Percentiles rank a stretch among this genome's conserved stretches.
Evolutionary conservation across 1,140 invertebrate species (phyloP).

Genomic region (Meloidogyne hapla): DNA sequence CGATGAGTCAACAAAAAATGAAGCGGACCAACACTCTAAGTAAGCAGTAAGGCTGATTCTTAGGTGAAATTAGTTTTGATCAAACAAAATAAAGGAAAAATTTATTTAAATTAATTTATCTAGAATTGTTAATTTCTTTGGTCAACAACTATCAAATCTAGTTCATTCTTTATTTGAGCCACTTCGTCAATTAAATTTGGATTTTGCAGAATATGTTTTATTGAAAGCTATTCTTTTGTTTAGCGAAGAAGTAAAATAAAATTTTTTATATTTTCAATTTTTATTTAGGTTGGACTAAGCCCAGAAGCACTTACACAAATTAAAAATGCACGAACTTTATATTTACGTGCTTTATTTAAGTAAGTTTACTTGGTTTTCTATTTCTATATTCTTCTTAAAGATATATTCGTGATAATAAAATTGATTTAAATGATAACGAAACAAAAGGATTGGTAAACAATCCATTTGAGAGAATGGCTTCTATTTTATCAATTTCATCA

Average conservation of each 20-base stretch:
- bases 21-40: neutral
- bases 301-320: slow-evolving; percentile 9
- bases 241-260: slow-evolving; percentile 25
- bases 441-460: neutral
- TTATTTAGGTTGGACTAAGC: slow-evolving; percentile 22
- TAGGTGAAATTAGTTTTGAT: too few species aligned
- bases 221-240: slow-evolving; percentile 36
- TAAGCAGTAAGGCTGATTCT: neutral
- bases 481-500: slow-evolving; percentile 13
- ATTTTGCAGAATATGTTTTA: slow-evolving; percentile 36
- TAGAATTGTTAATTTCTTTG: slow-evolving; percentile 19
- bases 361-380: neutral
- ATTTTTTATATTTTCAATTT: neutral
- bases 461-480: slow-evolving; percentile 6
- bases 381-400: too few species aligned
- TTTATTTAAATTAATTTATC: slow-evolving; percentile 18
- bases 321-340: slow-evolving; percentile 10
- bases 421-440: neutral
- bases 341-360: slow-evolving; percentile 28
- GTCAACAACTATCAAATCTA: slow-evolving; percentile 24
- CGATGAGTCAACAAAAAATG: neutral
- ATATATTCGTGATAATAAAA: slow-evolving; percentile 8
- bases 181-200: slow-evolving; percentile 25
- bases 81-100: too few species aligned
- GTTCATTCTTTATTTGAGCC: slow-evolving; percentile 17